phyloP scores from a whole-genome alignment of 2,113 vertebrate species.

The Anoplopoma fimbria region DNA sequence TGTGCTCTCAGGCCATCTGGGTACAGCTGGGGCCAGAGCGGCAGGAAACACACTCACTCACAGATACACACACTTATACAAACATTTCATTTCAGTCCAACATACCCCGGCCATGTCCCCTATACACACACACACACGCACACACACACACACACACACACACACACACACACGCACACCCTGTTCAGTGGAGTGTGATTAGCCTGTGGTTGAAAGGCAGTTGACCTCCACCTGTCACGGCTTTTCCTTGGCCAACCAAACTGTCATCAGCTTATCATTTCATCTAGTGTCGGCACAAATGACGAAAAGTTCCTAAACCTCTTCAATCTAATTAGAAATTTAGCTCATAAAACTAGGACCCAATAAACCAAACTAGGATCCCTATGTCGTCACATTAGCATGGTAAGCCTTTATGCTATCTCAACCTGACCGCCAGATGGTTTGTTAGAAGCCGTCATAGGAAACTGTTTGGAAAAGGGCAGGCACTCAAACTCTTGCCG shows the following conservation, averaged over 20 bases:
- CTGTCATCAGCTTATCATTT: conserved; percentile 39
- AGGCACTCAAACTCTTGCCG: too few relatives aligned
- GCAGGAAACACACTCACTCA: conserved; percentile 65
- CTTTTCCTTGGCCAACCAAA: conserved; percentile 24
- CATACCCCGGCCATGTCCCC: conserved; percentile 22
- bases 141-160: not conserved
- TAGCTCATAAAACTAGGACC: conserved; percentile 16
- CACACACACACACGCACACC: not conserved
- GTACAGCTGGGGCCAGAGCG: conserved; percentile 71
- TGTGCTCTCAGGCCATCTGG: conserved; percentile 73
- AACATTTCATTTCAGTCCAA: conserved; percentile 35
- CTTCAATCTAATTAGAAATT: conserved; percentile 45
- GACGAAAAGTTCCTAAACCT: not conserved
- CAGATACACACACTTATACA: conserved; percentile 59
- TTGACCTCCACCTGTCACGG: conserved; percentile 23
- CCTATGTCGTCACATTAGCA: not conserved
- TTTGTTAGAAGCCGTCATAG: not conserved
- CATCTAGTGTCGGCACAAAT: not conserved
- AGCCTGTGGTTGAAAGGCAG: conserved; percentile 12
- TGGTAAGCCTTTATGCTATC: not conserved
- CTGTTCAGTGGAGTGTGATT: conserved; percentile 14
- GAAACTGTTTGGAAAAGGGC: not conserved
- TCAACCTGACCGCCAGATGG: not conserved
- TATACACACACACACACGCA: conserved; percentile 1
- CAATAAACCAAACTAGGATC: conserved; percentile 22